A percentile compares a stretch with the other conserved stretches of the same genome.
Evolutionary conservation across 2,888 invertebrate species (phyloP).

Genomic region (Thereva unica): DNA sequence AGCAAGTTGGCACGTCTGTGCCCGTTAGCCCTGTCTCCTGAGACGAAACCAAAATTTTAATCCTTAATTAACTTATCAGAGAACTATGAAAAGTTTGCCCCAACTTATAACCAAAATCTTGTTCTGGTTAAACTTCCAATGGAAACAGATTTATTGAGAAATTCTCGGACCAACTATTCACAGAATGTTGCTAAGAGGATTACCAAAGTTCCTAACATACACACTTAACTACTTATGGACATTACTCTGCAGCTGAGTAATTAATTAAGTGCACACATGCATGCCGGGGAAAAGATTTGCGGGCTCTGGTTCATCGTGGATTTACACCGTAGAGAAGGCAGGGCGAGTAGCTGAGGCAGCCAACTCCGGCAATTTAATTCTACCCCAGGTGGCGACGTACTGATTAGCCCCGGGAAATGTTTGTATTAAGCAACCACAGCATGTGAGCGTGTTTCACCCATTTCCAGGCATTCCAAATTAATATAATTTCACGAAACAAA

Average conservation of each 20-base stretch:
- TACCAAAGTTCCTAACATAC: slow-evolving; percentile 39
- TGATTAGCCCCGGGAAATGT: not conserved
- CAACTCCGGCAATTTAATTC: slow-evolving; percentile 16
- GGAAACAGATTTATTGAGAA: slow-evolving; percentile 42
- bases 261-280: slow-evolving; percentile 43
- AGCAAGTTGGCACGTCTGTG: slow-evolving; percentile 31
- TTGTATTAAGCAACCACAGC: too few species aligned
- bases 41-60: slow-evolving; percentile 44
- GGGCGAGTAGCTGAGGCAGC: not conserved
- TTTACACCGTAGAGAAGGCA: slow-evolving; percentile 5
- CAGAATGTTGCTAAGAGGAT: slow-evolving; percentile 42
- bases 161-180: slow-evolving; percentile 38
- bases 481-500: too few species aligned
- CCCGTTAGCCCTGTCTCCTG: slow-evolving; percentile 39
- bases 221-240: slow-evolving; percentile 39
- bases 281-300: slow-evolving; percentile 38
- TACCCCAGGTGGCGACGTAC: slow-evolving; percentile 20
- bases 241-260: slow-evolving; percentile 36
- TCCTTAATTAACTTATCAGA: slow-evolving; percentile 47
- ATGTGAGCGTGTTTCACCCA: too few species aligned
- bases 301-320: slow-evolving; percentile 30
- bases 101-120: slow-evolving; percentile 42
- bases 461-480: too few species aligned
- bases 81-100: slow-evolving; percentile 42
- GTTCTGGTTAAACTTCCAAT: slow-evolving; percentile 41